Evolutionary conservation across 1,140 invertebrate genomes (phyloP).

Genomic region (Drosophila kohkoa): DNA sequence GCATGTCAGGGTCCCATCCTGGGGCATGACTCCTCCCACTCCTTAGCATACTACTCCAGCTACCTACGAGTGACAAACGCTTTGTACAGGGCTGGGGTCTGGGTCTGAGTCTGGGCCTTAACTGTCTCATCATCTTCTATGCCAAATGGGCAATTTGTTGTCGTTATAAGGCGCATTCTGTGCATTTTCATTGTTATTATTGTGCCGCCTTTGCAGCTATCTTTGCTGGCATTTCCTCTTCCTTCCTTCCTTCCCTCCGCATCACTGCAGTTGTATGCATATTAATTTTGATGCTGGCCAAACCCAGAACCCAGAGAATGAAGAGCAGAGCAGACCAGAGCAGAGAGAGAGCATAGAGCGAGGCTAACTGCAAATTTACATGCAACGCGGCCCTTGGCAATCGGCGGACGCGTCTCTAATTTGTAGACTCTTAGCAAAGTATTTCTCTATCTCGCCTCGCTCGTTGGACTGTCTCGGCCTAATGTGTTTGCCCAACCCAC

Average conservation of each 20-base stretch:
- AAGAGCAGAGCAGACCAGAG: background rate
- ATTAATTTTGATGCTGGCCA: slow-evolving; percentile 78
- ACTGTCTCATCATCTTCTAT: slow-evolving; percentile 72
- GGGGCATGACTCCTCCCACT: slow-evolving; percentile 1
- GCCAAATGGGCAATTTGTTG: slow-evolving; percentile 81
- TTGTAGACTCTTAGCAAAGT: slow-evolving; percentile 70
- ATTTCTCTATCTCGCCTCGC: slow-evolving; percentile 17
- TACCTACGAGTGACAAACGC: slow-evolving; percentile 2
- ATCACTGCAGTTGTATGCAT: slow-evolving; percentile 57
- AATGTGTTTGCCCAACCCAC: slow-evolving; percentile 40
- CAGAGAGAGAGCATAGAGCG: slow-evolving; percentile 2
- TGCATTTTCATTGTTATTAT: slow-evolving; percentile 83
- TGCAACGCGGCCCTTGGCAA: slow-evolving; percentile 55
- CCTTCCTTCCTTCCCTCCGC: slow-evolving; percentile 25
- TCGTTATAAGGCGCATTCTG: slow-evolving; percentile 80
- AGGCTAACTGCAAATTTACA: slow-evolving; percentile 77
- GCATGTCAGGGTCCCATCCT: slow-evolving; percentile 59
- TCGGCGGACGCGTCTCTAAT: slow-evolving; percentile 71
- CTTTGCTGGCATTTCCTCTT: slow-evolving; percentile 22
- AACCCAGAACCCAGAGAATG: slow-evolving; percentile 27
- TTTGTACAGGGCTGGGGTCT: background rate
- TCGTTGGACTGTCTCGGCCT: slow-evolving; percentile 34
- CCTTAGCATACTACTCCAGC: background rate
- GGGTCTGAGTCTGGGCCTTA: background rate
- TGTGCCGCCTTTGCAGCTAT: slow-evolving; percentile 50